Base-by-base conservation (phyloP, 1,140 invertebrate species). In the Trachymyrmex cornetzi region DNA sequence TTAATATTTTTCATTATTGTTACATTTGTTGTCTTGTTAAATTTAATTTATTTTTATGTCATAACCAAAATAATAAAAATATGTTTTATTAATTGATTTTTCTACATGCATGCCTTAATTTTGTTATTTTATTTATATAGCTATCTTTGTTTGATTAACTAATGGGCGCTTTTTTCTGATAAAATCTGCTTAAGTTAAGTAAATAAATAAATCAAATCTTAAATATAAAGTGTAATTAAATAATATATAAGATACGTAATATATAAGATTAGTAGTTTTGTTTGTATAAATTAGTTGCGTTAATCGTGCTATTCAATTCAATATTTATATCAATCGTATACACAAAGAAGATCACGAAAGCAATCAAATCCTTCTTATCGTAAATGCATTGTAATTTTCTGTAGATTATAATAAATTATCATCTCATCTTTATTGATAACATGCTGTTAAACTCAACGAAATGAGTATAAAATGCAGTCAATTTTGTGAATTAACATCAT, bases 391-490 rank as follows among this genome's bases (percentile, higher is more conserved):
- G 5, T 0, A 22, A 12, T 30, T n/a, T 57, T n/a, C 0, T 9
- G 0, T 30, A 16, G 63, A 66, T 80, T 69, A 55, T 12, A 14
- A 48, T 27, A 0, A 27, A 57, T 38, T 63, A 57, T 67, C 22
- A 50, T 16, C 38, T 0, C 0, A 3, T 55, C 4, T 24, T 80
- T 12, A 77, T 66, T 67, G 63, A 74, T 85, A 84, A 44, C 2
- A 44, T 12, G 9, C 11, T 44, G 11, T 71, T 64, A 14, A 7
- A 44, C 24, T 67, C 14, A 1, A 59, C 19, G 4, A 22, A 84
- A 50, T 2, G 50, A 75, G 87, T 90, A 91, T 88, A 91, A 88
- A 53, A 48, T 11, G 6, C 44, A 3, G 9, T 2, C 7, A 61
- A 50, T 44, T 34, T 9, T 2, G 24, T 34, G 22, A 6, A 66